These are phyloP conservation scores for Pantelozetes paolii DNA, from an alignment of 2,888 invertebrate genomes.

Conservation along the genomic window DNA sequence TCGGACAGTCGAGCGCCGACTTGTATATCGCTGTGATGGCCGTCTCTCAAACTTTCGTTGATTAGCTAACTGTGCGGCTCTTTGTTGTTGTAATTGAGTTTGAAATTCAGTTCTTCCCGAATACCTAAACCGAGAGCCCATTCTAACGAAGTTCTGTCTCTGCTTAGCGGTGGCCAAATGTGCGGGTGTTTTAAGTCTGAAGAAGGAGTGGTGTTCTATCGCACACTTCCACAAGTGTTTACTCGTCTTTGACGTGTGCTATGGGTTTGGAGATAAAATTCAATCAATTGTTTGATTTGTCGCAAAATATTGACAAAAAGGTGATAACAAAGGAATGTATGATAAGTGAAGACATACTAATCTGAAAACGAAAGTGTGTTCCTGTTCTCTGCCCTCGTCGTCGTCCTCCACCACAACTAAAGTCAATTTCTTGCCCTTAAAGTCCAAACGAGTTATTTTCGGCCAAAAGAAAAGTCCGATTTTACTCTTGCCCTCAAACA, in stretches of 20 bases:
- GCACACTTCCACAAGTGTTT: conserved; percentile 99
- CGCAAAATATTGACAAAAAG: not conserved
- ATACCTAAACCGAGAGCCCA: conserved; percentile 95
- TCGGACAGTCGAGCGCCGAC: conserved; percentile 64
- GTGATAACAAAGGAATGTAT: not conserved
- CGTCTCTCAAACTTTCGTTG: conserved; percentile 71
- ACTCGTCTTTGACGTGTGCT: conserved; percentile 91
- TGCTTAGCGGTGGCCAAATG: conserved; percentile 71
- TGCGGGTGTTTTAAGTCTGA: conserved; percentile 66
- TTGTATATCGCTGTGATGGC: conserved; percentile 92
- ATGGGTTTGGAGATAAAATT: not conserved
- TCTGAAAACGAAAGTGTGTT: conserved; percentile 96
- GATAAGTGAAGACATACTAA: conserved; percentile 53
- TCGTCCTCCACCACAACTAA: conserved; percentile 97
- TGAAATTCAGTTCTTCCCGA: conserved; percentile 93
- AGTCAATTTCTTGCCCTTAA: conserved; percentile 94
- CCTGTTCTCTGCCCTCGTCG: conserved; percentile 75
- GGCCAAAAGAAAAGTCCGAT: conserved; percentile 99
- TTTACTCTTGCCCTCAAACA: conserved; percentile 92
- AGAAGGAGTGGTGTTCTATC: conserved; percentile 98
- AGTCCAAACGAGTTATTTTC: conserved; percentile 94
- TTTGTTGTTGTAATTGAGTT: conserved; percentile 61
- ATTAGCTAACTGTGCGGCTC: conserved; percentile 85
- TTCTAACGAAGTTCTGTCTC: conserved; percentile 92
- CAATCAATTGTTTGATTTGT: not conserved